Evolutionary conservation across 2,113 vertebrate species (phyloP), one percentile per base, ranked within the genome.

Genomic region (Leucosticte australis): DNA sequence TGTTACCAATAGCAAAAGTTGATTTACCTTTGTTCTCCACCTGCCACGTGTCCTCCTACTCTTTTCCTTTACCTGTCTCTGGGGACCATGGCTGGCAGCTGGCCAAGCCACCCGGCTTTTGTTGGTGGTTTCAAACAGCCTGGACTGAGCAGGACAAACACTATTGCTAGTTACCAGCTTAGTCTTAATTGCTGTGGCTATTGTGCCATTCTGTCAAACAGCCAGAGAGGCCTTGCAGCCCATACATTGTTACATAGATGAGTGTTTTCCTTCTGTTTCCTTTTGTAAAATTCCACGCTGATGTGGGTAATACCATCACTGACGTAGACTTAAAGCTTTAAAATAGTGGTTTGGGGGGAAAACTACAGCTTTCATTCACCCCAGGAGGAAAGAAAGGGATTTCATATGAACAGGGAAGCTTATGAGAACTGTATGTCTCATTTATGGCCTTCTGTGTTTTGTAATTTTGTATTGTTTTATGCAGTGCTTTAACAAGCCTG

Each of bases 201-300:
- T 96, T 41, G 77, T 92, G 80, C 65, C 88, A 68, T 79, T 91
- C 63, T 56, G 65, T 76, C 21, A 68, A 94, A 70, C 10, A 55
- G 87, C 80, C 67, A 62, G 55, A 26, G 42, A 91, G 68, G 52
- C 77, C 85, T 7, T 81, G 79, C 92, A 93, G 93, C 93, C 31
- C 5, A 59, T 79, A 82, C 37, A 41, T 75, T 53, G 67, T 96
- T 75, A 53, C 64, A 46, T 50, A 65, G 83, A 85, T 75, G 87
- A 90, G 50, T 65, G 82, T 96, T 98, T 97, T 95, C 96, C 97
- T 98, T 92, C 96, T 97, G 74, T 92, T 98, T 98, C 97, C 97
- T 95, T 94, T 93, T 80, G 94, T 59, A 95, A 95, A 97, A 96
- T 92, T 41, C 93, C 85, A 37, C 1, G 5, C 89, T 88, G 41